These are phyloP conservation scores for Cyclura pinguis DNA, from an alignment of 2,797 vertebrate genomes.

Conservation along the genomic window DNA sequence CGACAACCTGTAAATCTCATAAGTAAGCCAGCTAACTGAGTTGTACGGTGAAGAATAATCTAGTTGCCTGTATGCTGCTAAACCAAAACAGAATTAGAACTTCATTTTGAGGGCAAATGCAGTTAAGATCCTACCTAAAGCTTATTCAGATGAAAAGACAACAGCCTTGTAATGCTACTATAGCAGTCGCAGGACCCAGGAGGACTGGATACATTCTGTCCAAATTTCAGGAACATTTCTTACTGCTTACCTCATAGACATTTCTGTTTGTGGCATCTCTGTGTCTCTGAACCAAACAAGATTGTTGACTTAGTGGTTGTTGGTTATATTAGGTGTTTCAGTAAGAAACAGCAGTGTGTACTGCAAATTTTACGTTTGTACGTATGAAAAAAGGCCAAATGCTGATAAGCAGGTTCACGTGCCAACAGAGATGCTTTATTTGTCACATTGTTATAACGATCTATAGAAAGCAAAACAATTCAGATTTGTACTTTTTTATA, in stretches of 20 bases:
- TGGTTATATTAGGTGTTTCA: conserved; percentile 72
- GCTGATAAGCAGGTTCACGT: conserved; percentile 75
- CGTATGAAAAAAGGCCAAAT: conserved; percentile 80
- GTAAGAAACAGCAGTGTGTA: conserved; percentile 63
- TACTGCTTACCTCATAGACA: conserved; percentile 85
- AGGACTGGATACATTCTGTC: conserved; percentile 79
- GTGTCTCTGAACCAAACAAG: conserved; percentile 79
- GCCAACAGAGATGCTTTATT: conserved; percentile 78
- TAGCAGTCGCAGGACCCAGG: conserved; percentile 80
- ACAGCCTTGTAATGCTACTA: conserved; percentile 74
- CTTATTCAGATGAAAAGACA: conserved; percentile 39
- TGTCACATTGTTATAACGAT: conserved; percentile 77
- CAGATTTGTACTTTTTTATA: conserved; percentile 74
- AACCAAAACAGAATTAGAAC: conserved; percentile 81
- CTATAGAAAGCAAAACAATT: conserved; percentile 75
- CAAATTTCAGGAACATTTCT: conserved; percentile 83
- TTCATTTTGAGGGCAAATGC: conserved; percentile 73
- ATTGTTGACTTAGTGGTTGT: conserved; percentile 73
- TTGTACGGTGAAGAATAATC: conserved; percentile 76
- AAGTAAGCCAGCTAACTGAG: conserved; percentile 76
- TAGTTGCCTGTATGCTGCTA: conserved; percentile 81
- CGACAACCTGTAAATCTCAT: conserved; percentile 73
- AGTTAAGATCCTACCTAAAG: conserved; percentile 73
- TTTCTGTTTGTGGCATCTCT: conserved; percentile 76
- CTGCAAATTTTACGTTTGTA: conserved; percentile 70